Conservation (phyloP, 2,888 invertebrate genomes). For the Megastigmus dorsalis region DNA sequence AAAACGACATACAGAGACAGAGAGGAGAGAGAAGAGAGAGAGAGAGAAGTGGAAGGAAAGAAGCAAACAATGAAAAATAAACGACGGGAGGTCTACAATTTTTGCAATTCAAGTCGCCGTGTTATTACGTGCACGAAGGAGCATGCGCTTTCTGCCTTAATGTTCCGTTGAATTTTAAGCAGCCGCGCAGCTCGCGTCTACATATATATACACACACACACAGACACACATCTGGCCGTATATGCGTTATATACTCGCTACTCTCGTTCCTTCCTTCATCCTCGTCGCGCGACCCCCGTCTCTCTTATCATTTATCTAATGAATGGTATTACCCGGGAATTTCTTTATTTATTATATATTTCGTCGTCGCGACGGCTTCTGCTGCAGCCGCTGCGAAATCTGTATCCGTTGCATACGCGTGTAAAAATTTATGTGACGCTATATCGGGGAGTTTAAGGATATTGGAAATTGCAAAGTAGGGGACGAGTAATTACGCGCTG, state of each 20-base stretch:
- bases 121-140: slow-evolving; percentile 49
- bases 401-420: too few species aligned
- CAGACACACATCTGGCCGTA: not conserved
- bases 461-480: not conserved
- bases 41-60: slow-evolving; percentile 15
- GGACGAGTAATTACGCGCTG: not conserved
- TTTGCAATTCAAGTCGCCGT: slow-evolving; percentile 51
- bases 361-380: not conserved
- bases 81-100: slow-evolving; percentile 52
- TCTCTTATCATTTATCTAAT: slow-evolving; percentile 44
- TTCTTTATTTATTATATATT: slow-evolving; percentile 43
- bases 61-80: slow-evolving; percentile 48
- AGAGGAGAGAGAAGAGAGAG: not conserved
- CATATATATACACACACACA: not conserved
- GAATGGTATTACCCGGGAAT: slow-evolving; percentile 45
- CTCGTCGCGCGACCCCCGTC: not conserved
- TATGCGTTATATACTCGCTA: not conserved
- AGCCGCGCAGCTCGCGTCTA: too few species aligned
- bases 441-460: too few species aligned
- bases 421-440: too few species aligned
- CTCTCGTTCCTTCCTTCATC: not conserved
- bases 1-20: not conserved
- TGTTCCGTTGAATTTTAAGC: slow-evolving; percentile 49
- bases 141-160: slow-evolving; percentile 20
- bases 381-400: not conserved